Evolutionary conservation across 1,140 invertebrate genomes (phyloP), one percentile per base, ranked within the genome.

Genomic region (Drosophila obscura): DNA sequence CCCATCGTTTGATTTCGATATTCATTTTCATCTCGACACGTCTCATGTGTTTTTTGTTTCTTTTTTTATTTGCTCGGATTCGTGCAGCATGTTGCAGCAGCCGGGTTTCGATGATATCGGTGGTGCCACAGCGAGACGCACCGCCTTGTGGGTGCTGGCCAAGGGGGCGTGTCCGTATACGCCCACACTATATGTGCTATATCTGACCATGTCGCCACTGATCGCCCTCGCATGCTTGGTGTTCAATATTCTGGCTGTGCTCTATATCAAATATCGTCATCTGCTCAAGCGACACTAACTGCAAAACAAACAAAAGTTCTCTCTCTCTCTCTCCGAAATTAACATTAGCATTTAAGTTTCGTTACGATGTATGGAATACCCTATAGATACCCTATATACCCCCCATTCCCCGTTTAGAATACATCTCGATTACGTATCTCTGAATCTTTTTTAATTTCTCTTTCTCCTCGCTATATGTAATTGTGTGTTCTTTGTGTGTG

Each of bases 161-260:
- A 88, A 72, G 75, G 77, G 87, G 73, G 87, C 90, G 83, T 91
- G 77, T 77, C 90, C 90, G 46, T 84, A 84, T 74, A 74, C 88
- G 73, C 90, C 90, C 48, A 82, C 83, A 55, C 51, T 91, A 26
- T 88, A 88, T 90, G 82, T 88, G 60, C 80, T 90, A 46, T 91
- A 88, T 76, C 65, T 88, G 85, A 91, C 87, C 60, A 81, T 88
- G 81, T 91, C 90, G 76, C 88, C 90, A 66, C 75, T 85, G 73
- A 81, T 91, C 56, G 71, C 87, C 48, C 59, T 91, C 26, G 82
- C 87, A 91, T 91, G 90, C 56, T 80, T 91, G 61, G 65, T 91
- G 60, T 80, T 91, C 46, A 90, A 90, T 83, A 90, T 90, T 63
- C 73, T 88, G 41, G 88, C 88, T 57, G 77, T 90, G 61, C 67